Percentiles rank a stretch among this genome's conserved stretches.
phyloP scores from a whole-genome alignment of 2,113 vertebrate genomes.

The Climacteris rufus region DNA sequence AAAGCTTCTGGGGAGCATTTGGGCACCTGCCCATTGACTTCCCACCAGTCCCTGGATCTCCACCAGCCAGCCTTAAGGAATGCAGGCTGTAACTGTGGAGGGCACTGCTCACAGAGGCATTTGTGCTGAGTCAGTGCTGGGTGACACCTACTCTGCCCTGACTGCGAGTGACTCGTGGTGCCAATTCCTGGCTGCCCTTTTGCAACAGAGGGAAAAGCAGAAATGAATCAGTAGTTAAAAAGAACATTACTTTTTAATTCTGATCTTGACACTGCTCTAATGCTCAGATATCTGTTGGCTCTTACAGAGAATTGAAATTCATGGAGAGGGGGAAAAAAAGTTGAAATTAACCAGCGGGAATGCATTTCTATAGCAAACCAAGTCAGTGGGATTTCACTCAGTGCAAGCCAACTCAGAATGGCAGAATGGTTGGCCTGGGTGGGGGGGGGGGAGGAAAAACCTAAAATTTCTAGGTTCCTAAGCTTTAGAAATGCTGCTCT shows the following conservation, averaged over 20 bases:
- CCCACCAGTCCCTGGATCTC: not conserved
- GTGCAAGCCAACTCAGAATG: not conserved
- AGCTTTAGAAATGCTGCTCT: not conserved
- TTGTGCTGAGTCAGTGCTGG: not conserved
- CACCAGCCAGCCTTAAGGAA: not conserved
- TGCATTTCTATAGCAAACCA: not conserved
- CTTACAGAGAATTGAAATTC: not conserved
- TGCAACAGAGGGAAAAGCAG: not conserved
- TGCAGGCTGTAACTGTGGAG: not conserved
- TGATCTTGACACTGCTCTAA: not conserved
- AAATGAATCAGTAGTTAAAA: not conserved
- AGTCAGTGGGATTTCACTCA: not conserved
- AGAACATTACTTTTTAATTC: not conserved
- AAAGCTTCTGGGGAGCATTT: not conserved
- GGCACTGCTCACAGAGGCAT: not conserved
- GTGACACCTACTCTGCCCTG: not conserved
- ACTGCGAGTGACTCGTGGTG: fast-evolving
- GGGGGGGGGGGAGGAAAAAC: fast-evolving
- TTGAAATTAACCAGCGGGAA: not conserved
- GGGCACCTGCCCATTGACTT: not conserved
- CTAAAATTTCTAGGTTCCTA: not conserved
- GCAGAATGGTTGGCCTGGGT: not conserved
- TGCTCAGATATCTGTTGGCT: not conserved
- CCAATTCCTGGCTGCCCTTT: not conserved
- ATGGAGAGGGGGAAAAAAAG: not conserved